A percentile compares a stretch with the other conserved stretches of the same genome.
Evolutionary conservation across 2,888 invertebrate species (phyloP).

Genomic region (Pediacus dermestoides): DNA sequence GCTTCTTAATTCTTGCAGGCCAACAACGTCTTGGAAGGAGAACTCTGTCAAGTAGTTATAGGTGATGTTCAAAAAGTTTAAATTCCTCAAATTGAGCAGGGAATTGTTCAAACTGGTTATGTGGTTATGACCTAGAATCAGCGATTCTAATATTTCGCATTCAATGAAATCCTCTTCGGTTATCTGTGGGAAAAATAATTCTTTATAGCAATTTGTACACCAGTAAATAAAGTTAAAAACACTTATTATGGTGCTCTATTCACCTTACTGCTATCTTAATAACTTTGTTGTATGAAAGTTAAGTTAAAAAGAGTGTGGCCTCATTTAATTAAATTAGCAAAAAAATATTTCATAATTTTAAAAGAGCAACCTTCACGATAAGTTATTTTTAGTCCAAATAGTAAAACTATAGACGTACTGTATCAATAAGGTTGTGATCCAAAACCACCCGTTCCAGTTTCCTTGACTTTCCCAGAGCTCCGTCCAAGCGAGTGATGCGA

Average conservation of each 20-base stretch:
- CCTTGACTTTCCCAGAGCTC: constrained; percentile 66
- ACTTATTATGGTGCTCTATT: too few relatives aligned
- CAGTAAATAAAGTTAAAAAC: too few relatives aligned
- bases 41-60: constrained; percentile 73
- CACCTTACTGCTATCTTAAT: too few relatives aligned
- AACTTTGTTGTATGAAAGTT: too few relatives aligned
- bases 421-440: constrained; percentile 70
- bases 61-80: constrained; percentile 70
- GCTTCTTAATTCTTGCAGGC: constrained; percentile 64
- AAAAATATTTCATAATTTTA: background rate
- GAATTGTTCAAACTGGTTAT: constrained; percentile 71
- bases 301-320: too few relatives aligned
- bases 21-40: constrained; percentile 75
- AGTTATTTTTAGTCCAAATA: background rate
- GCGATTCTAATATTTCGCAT: constrained; percentile 63
- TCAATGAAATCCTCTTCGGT: constrained; percentile 74
- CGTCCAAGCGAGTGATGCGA: constrained; percentile 65
- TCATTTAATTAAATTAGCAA: too few relatives aligned
- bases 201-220: background rate
- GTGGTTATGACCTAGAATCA: constrained; percentile 71
- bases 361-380: constrained; percentile 6
- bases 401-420: constrained; percentile 54
- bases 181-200: constrained; percentile 51
- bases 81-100: constrained; percentile 62
- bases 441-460: constrained; percentile 65